These are phyloP conservation scores for Psophia crepitans DNA, from an alignment of 2,113 vertebrate species.

Conservation along the genomic window DNA sequence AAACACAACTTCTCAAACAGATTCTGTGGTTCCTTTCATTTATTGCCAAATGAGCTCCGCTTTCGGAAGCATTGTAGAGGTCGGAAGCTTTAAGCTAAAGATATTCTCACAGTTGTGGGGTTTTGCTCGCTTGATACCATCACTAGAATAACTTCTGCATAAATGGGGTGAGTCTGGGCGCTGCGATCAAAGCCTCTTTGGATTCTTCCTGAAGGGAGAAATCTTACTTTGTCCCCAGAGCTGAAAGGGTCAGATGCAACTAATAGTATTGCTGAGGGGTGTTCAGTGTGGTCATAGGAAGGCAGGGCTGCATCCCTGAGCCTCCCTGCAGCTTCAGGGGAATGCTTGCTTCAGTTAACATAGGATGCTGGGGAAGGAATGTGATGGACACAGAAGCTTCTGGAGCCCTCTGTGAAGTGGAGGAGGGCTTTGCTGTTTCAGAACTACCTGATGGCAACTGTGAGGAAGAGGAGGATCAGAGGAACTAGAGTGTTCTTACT, in stretches of 20 bases:
- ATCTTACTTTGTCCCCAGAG: not conserved
- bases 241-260: not conserved
- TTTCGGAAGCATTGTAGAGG: not conserved
- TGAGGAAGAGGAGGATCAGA: not conserved
- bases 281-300: not conserved
- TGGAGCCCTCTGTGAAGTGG: not conserved
- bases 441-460: not conserved
- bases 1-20: not conserved
- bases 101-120: not conserved
- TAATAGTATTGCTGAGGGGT: rapidly evolving
- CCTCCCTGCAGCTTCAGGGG: not conserved
- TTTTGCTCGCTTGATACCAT: not conserved
- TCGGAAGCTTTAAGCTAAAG: not conserved
- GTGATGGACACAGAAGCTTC: not conserved
- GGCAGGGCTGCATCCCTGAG: not conserved
- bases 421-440: not conserved
- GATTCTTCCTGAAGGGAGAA: not conserved
- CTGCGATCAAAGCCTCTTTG: not conserved
- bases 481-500: not conserved
- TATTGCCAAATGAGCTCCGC: not conserved
- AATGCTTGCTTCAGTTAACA: not conserved
- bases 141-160: not conserved
- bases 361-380: rapidly evolving
- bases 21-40: not conserved
- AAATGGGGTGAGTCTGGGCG: not conserved